Percentiles rank a stretch among this genome's conserved stretches.
phyloP scores from a whole-genome alignment of 2,113 vertebrate genomes.

The Echinops telfairi region DNA sequence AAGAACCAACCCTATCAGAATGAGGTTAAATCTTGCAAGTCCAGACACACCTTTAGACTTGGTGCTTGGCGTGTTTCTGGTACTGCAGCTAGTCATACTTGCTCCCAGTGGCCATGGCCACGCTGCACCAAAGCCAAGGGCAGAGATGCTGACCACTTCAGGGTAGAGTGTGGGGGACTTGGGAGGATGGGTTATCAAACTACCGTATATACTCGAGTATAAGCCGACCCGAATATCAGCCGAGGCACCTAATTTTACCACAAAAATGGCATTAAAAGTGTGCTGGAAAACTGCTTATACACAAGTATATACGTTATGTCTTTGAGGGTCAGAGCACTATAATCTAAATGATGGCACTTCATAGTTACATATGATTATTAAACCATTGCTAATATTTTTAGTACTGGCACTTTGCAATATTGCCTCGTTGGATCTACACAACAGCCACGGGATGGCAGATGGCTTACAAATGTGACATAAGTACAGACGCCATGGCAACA shows the following conservation, averaged over 20 bases:
- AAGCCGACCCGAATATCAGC: no score
- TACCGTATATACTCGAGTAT: no score
- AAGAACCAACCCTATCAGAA: background rate
- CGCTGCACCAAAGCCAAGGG: background rate
- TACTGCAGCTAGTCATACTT: background rate
- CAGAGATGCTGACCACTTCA: background rate
- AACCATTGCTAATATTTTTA: background rate
- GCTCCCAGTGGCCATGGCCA: background rate
- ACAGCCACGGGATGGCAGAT: background rate
- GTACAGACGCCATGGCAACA: background rate
- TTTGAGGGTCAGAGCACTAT: background rate
- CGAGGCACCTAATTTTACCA: no score
- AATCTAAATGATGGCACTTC: background rate
- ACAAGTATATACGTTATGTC: no score
- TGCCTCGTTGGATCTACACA: background rate
- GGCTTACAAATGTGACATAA: background rate
- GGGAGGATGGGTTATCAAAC: background rate
- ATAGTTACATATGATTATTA: background rate
- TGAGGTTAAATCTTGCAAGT: background rate
- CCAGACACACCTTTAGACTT: background rate
- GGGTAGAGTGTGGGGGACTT: background rate
- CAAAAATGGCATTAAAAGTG: no score
- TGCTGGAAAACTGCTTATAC: no score
- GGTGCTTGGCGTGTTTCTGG: background rate
- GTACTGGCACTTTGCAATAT: background rate